Percentiles rank a stretch among this genome's conserved stretches.
Evolutionary conservation across 2,113 vertebrate genomes (phyloP).

Genomic region (Calidris pygmaea): DNA sequence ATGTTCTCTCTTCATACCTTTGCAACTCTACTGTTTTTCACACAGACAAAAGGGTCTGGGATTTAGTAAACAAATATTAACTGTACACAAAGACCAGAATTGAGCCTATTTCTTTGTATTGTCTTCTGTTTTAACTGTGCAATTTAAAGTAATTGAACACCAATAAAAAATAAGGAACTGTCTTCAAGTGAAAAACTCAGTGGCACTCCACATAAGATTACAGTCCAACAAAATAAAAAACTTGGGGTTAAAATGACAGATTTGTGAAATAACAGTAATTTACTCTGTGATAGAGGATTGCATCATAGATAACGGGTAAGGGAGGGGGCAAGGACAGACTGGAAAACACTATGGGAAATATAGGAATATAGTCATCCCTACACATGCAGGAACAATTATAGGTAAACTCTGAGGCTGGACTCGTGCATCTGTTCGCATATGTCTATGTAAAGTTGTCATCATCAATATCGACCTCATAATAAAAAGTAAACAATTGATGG

Average conservation of each 20-base stretch:
- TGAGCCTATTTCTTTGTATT: not conserved
- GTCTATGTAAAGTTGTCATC: not conserved
- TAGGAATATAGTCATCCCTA: not conserved
- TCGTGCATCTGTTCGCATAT: accelerated
- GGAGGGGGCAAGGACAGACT: not conserved
- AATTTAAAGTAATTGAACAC: not conserved
- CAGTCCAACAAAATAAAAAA: not conserved
- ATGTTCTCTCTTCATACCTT: not conserved
- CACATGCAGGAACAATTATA: not conserved
- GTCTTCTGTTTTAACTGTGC: not conserved
- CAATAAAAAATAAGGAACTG: not conserved
- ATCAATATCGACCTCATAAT: not conserved
- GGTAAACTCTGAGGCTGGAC: not conserved
- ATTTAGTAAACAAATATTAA: not conserved
- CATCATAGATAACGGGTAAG: not conserved
- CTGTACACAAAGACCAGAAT: not conserved
- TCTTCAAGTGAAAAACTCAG: not conserved
- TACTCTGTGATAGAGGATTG: not conserved
- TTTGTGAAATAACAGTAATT: not conserved
- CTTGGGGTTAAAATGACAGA: not conserved
- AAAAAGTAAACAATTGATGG: not conserved
- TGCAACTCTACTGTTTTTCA: not conserved
- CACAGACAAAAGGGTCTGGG: not conserved
- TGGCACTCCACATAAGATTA: not conserved
- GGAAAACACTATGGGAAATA: not conserved